These are phyloP conservation scores for Pachypsylla venusta DNA, from an alignment of 1,140 invertebrate species.

Conservation along the genomic window DNA sequence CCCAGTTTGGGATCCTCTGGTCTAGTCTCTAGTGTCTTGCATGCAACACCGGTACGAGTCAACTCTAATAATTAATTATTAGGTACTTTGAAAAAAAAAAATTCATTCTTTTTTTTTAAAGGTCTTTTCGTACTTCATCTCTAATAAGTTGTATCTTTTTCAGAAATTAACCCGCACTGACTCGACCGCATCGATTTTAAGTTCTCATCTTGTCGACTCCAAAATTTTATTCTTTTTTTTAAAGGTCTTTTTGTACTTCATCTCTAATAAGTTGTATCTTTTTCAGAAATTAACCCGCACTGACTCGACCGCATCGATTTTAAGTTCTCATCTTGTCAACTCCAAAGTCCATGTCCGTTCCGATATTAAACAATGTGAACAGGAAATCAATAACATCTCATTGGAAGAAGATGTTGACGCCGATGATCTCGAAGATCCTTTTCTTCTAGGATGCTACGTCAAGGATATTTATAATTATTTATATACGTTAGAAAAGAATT, in stretches of 20 bases:
- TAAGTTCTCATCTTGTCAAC: not conserved
- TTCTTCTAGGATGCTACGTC: conserved; percentile 63
- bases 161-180: not conserved
- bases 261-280: not conserved
- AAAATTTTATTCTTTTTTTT: not conserved
- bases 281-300: not conserved
- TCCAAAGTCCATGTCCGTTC: not conserved
- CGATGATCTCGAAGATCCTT: conserved; percentile 54
- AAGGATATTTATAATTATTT: conserved; percentile 75
- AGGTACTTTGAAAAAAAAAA: too few species aligned
- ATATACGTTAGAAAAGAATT: conserved; percentile 43
- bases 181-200: not conserved
- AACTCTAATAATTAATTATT: too few species aligned
- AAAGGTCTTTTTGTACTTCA: not conserved
- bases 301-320: not conserved
- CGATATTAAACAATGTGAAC: not conserved
- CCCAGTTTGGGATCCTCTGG: too few species aligned
- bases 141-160: not conserved
- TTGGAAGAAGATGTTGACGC: conserved; percentile 52
- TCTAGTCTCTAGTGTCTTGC: too few species aligned
- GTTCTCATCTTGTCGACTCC: not conserved
- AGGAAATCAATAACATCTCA: not conserved
- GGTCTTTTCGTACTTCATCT: not conserved
- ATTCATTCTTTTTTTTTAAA: not conserved
- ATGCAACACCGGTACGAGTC: too few species aligned